Conservation (phyloP, 1,140 invertebrate genomes). For the Drosophila orena region DNA sequence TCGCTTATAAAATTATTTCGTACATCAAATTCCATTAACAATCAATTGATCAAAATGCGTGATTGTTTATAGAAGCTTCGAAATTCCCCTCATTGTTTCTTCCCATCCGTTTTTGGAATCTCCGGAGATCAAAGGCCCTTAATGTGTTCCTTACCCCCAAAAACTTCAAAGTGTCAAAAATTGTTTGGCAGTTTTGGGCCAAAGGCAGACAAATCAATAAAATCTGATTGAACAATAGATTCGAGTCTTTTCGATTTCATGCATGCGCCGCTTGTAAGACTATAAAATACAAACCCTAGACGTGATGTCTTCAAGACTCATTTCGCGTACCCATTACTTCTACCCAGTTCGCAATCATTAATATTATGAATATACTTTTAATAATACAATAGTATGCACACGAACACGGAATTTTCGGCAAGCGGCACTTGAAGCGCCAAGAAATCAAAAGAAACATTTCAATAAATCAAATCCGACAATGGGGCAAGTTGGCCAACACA, state of each 20-base stretch:
- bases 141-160: constrained; percentile 58
- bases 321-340: constrained; percentile 31
- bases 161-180: constrained; percentile 66
- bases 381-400: constrained; percentile 3
- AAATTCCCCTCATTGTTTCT: constrained; percentile 1
- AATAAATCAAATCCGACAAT: constrained; percentile 68
- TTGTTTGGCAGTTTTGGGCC: constrained; percentile 57
- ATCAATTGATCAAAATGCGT: neutral
- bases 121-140: constrained; percentile 57
- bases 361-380: too few species aligned
- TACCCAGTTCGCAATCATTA: constrained; percentile 9
- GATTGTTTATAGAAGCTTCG: neutral
- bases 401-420: constrained; percentile 23
- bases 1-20: too few species aligned
- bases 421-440: constrained; percentile 55
- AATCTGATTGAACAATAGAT: constrained; percentile 46
- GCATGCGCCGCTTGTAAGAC: constrained; percentile 17
- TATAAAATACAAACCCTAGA: constrained; percentile 39
- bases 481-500: constrained; percentile 26
- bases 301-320: constrained; percentile 45
- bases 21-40: neutral
- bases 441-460: constrained; percentile 64
- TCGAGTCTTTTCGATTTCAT: constrained; percentile 37
- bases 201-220: constrained; percentile 58
- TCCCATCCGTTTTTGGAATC: constrained; percentile 7